These are phyloP conservation scores for Heliconius melpomene DNA, from an alignment of 1,140 invertebrate species.

Conservation along the genomic window DNA sequence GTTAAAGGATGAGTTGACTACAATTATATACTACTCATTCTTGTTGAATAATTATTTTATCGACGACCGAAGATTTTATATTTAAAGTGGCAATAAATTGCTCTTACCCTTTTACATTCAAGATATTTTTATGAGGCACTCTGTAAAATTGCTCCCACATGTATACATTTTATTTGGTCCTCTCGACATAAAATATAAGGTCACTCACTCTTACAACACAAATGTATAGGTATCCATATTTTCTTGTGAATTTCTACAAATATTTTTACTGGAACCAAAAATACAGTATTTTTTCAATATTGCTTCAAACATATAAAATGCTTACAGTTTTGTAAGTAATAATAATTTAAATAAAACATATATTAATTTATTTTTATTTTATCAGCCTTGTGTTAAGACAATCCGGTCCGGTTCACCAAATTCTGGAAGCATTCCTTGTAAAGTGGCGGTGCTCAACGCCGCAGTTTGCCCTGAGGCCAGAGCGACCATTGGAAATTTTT, in stretches of 20 bases:
- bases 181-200: constrained; percentile 32
- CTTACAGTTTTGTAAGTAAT: too few relatives aligned
- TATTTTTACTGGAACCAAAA: neutral
- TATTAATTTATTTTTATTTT: neutral
- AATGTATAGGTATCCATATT: neutral
- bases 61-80: neutral
- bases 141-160: constrained; percentile 50
- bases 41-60: neutral
- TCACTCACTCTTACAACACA: constrained; percentile 15
- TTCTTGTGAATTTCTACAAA: neutral
- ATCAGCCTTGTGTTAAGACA: too few relatives aligned
- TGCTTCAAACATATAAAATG: neutral
- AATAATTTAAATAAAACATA: too few relatives aligned
- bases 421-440: too few relatives aligned
- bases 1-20: too few relatives aligned
- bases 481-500: neutral
- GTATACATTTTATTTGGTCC: constrained; percentile 39
- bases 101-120: neutral
- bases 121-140: constrained; percentile 56
- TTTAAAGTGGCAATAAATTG: neutral
- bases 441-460: too few relatives aligned
- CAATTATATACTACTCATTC: neutral
- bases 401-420: neutral
- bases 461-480: too few relatives aligned
- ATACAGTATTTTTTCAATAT: neutral